Evolutionary conservation across 2,888 invertebrate genomes (phyloP), one percentile per base, ranked within the genome.

Genomic region (Dioctria linearis): DNA sequence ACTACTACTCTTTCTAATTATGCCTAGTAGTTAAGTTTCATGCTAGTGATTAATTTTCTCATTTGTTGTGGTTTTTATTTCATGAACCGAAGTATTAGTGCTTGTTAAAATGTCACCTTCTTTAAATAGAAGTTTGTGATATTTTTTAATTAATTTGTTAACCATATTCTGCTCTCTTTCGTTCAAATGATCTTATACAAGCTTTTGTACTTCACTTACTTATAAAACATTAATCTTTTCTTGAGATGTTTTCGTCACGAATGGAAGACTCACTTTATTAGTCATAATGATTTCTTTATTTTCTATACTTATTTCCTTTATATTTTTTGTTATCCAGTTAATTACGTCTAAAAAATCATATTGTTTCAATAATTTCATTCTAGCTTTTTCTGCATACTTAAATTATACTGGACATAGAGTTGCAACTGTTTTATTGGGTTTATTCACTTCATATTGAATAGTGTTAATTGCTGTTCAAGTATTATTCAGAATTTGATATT

Each of bases 151-250:
- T 40, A 83, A 67, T 49, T 71, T 82, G 46, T 78, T 46, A 65
- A 82, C 59, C 4, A 43, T 25, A 25, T 25, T 25, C 2, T 2
- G 25, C 2, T 25, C 2, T 25, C 25, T 2, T 25, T 25, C 25
- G 63, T 83, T 79, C 51, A 81, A 63, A 80, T 80, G 79, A 76
- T 80, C 82, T 25, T 69, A 42, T 75, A 79, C 42, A 37, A 82
- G 66, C 54, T 80, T 80, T 80, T 66, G 49, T 5, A 81, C 40
- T 59, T 78, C 66, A 37, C 81, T 67, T 79, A 49, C 49, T 25
- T 82, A 73, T 78, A 82, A 63, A 11, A 71, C 63, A 78, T 80
- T 71, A 51, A 82, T 57, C 40, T 80, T 39, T 46, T 78, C 49
- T 51, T 75, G 40, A 5, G 61, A 3, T 2, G 54, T 25, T 25